Evolutionary conservation across 2,888 invertebrate species (phyloP).

Genomic region (Meandrusa payeni): DNA sequence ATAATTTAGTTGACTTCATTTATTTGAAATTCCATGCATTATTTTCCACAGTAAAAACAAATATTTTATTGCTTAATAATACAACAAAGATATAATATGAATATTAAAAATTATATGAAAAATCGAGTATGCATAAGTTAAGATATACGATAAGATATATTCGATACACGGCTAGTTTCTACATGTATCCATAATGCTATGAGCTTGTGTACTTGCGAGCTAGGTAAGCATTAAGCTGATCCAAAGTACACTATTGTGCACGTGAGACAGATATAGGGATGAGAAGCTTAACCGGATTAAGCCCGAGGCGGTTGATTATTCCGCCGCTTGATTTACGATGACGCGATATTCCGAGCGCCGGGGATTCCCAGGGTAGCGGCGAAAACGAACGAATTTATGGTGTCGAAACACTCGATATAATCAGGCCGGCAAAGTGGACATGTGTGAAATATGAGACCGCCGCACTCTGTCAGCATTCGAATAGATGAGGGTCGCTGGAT

Average conservation of each 20-base stretch:
- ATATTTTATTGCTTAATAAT: too few species aligned
- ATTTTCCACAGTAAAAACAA: too few species aligned
- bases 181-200: constrained; percentile 42
- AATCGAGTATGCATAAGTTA: too few species aligned
- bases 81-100: too few species aligned
- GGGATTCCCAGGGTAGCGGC: constrained; percentile 26
- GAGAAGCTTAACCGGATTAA: constrained; percentile 71
- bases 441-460: constrained; percentile 63
- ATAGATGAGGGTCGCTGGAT: constrained; percentile 48
- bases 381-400: constrained; percentile 69
- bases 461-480: constrained; percentile 54
- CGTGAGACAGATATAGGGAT: constrained; percentile 66
- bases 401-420: constrained; percentile 59
- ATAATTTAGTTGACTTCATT: too few species aligned
- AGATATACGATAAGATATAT: too few species aligned
- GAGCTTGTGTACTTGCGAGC: constrained; percentile 39
- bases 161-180: too few species aligned
- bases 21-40: too few species aligned
- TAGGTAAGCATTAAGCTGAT: constrained; percentile 41
- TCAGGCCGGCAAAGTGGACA: constrained; percentile 51
- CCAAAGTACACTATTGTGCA: constrained; percentile 62
- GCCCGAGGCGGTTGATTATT: constrained; percentile 70
- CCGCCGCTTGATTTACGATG: constrained; percentile 74
- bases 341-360: constrained; percentile 49
- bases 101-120: too few species aligned